Base-by-base conservation (phyloP, 2,888 invertebrate species). In the Sussaba pulchella region DNA sequence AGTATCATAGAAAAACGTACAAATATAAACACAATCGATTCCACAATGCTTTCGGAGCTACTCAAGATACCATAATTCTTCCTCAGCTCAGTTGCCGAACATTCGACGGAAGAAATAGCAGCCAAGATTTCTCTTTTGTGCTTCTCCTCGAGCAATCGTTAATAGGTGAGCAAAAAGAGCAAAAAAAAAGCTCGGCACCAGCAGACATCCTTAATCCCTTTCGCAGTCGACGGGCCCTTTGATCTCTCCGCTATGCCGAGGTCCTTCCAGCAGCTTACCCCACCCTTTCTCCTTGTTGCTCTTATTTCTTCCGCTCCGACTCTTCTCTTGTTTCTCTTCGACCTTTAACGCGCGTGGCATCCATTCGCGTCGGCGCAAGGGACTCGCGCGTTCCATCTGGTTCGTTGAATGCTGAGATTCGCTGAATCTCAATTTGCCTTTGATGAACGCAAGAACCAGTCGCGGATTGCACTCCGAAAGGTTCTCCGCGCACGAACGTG, bases 371-470 rank as follows among this genome's bases (percentile, higher is more conserved):
- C 39, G 39, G 10, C 12, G 5, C 39, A 8, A 12, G 12, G 43
- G n/a, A 43, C 43, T 43, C 43, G 12, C 39, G 2, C 43, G n/a
- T 43, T 43, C 1, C n/a, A 43, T 43, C 43, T 43, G 43, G n/a
- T n/a, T 43, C 43, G 43, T 43, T 43, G 4, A 43, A 43, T 43
- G 12, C 43, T n/a, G 76, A 69, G 76, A 70, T 76, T 70, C 21
- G 61, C 47, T 47, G 61, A 76, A 70, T 70, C 69, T 59, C 76
- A 70, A 76, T 76, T 76, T 76, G 70, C 70, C 69, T 76, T 69
- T 70, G 61, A 59, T 50, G 61, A 76, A 70, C 45, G 19, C 12
- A 4, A 4, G 10, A 41, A 8, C 1, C 43, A n/a, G 12, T 43
- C 43, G 43, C 43, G n/a, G n/a, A n/a, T 43, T 43, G 43, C 43